Evolutionary conservation across 2,797 vertebrate species (phyloP), one percentile per base, ranked within the genome.

Genomic region (Enteromius fasciolatus): DNA sequence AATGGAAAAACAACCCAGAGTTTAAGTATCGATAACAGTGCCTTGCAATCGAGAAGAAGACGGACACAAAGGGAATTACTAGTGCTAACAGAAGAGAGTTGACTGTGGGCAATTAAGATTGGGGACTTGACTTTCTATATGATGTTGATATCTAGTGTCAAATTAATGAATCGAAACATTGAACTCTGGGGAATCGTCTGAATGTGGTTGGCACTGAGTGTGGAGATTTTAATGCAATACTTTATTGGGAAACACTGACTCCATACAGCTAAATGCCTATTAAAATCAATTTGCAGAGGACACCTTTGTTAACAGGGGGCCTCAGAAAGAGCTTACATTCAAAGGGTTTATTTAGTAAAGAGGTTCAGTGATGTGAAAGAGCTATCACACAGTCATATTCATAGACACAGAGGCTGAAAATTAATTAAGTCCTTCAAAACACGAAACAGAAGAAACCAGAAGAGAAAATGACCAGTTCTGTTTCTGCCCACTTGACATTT

Each of bases 361-460:
- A 20, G n/a, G 14, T 25, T 52, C 4, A 67, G 59, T 75, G 46
- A 73, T 20, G 15, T 25, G 44, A 81, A 74, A 52, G 11, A 52
- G 20, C 54, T 23, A 15, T 36, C 20, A 50, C 4, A 2, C 8
- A 28, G 31, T 50, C 20, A 63, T 69, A 74, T 74, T 33, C 44
- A 52, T 52, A 48, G 67, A 74, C 9, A 25, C 3, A 64, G n/a
- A 73, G 15, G 4, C 1, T n/a, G 50, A 76, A 23, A 23, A 36
- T 46, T 75, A 41, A 54, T 46, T 33, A 46, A 76, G 50, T 57
- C 80, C 61, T 82, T 76, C 72, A 76, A 82, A 80, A 87, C 84
- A 79, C 83, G 70, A 1, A 78, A 91, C 87, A 86, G 8, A 36
- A 67, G 54, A 69, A 68, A 54, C n/a, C 23, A 67, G 31, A 33